Percentiles rank a stretch among this genome's conserved stretches.
These are phyloP conservation scores for Harpagifer antarcticus DNA, from an alignment of 2,797 vertebrate species.

Conservation along the genomic window DNA sequence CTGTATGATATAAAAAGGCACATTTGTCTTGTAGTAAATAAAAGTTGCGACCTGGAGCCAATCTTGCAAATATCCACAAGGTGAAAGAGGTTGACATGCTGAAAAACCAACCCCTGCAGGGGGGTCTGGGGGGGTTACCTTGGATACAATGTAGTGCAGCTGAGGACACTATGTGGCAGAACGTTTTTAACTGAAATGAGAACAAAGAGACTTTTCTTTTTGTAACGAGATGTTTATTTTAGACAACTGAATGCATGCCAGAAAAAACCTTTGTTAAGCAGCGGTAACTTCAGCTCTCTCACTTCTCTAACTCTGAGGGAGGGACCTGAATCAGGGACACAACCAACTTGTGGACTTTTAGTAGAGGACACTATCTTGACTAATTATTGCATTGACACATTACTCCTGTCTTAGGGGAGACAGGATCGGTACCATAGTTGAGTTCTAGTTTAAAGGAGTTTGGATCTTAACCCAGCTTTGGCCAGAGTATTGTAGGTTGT, in stretches of 20 bases:
- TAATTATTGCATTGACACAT: constrained; percentile 83
- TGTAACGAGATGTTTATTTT: constrained; percentile 89
- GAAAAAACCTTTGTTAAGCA: constrained; percentile 95
- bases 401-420: constrained; percentile 69
- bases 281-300: constrained; percentile 89
- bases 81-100: too few species aligned
- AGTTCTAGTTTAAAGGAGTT: constrained; percentile 74
- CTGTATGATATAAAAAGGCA: too few species aligned
- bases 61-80: too few species aligned
- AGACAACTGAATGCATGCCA: constrained; percentile 93
- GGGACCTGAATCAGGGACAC: constrained; percentile 74
- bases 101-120: too few species aligned
- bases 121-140: too few species aligned
- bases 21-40: too few species aligned
- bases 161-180: not conserved
- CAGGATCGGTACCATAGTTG: constrained; percentile 65
- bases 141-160: not conserved
- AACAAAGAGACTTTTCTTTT: constrained; percentile 34
- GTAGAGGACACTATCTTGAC: constrained; percentile 61
- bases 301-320: constrained; percentile 84
- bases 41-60: too few species aligned
- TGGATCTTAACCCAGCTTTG: constrained; percentile 80
- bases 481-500: constrained; percentile 82
- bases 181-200: constrained; percentile 39
- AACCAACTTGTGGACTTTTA: constrained; percentile 52